Conservation (phyloP, 2,113 vertebrate species). For the Meles meles region DNA sequence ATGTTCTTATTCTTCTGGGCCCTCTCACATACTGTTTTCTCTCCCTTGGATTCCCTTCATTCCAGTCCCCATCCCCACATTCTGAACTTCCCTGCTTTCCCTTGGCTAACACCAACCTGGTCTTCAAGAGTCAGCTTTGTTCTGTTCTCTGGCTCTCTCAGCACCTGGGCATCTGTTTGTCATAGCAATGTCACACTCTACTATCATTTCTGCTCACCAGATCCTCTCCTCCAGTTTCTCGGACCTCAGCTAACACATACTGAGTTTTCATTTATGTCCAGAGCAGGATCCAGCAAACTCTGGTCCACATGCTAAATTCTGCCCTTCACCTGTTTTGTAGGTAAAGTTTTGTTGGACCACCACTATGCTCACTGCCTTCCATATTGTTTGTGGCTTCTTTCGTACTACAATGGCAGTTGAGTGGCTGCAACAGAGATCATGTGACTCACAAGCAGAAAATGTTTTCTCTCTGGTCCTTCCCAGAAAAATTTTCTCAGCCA, state of each 20-base stretch:
- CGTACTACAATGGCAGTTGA: neutral
- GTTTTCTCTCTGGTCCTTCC: neutral
- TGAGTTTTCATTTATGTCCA: neutral
- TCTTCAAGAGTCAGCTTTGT: neutral
- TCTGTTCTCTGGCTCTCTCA: neutral
- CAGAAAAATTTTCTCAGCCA: neutral
- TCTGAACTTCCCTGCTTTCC: neutral
- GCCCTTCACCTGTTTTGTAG: neutral
- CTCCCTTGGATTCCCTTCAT: neutral
- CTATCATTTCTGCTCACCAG: neutral
- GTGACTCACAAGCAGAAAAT: neutral
- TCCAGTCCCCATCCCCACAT: neutral
- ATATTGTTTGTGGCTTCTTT: neutral
- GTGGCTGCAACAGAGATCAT: neutral
- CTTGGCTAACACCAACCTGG: neutral
- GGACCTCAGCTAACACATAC: neutral
- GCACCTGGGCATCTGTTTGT: neutral
- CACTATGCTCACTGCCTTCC: neutral
- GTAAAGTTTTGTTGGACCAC: neutral
- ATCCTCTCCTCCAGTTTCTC: neutral
- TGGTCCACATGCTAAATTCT: neutral
- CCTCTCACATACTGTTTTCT: neutral
- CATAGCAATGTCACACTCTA: neutral
- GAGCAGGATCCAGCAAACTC: neutral
- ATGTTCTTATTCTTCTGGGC: neutral